A percentile compares a stretch with the other conserved stretches of the same genome.
phyloP scores from a whole-genome alignment of 2,888 invertebrate genomes.

The Acronicta psi region DNA sequence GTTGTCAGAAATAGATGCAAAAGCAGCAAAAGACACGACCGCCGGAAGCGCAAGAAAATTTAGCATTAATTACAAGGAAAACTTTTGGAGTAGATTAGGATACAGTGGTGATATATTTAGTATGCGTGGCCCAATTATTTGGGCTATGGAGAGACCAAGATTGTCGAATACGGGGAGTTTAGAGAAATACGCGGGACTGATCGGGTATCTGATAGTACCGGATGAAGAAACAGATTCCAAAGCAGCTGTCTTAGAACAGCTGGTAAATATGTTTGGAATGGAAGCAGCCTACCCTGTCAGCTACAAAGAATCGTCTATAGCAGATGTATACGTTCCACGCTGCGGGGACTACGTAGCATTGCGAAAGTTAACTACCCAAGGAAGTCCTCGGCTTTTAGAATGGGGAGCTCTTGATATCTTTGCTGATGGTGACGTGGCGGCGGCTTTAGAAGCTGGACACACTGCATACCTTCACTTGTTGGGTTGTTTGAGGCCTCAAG shows the following conservation, averaged over 20 bases:
- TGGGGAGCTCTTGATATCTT: constrained; percentile 84
- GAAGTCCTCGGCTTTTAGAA: constrained; percentile 67
- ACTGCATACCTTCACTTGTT: constrained; percentile 76
- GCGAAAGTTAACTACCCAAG: constrained; percentile 58
- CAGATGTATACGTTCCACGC: constrained; percentile 76
- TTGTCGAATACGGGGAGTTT: constrained; percentile 71
- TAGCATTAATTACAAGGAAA: constrained; percentile 73
- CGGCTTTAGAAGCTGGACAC: constrained; percentile 82
- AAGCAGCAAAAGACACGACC: constrained; percentile 63
- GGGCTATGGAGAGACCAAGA: constrained; percentile 81
- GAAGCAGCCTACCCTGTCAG: constrained; percentile 71
- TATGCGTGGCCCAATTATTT: constrained; percentile 81
- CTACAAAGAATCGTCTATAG: constrained; percentile 74
- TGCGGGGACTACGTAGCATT: constrained; percentile 81
- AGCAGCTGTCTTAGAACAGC: constrained; percentile 74
- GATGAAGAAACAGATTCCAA: constrained; percentile 60
- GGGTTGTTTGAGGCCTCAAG: constrained; percentile 79
- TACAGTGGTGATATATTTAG: constrained; percentile 85
- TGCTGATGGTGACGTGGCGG: constrained; percentile 80
- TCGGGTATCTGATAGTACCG: constrained; percentile 73
- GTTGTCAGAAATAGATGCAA: constrained; percentile 62
- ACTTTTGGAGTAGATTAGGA: constrained; percentile 78
- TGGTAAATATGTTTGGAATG: constrained; percentile 77
- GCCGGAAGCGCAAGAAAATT: constrained; percentile 76
- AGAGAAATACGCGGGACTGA: constrained; percentile 68